Evolutionary conservation across 2,888 invertebrate species (phyloP).

Genomic region (Eupithecia centaureata): DNA sequence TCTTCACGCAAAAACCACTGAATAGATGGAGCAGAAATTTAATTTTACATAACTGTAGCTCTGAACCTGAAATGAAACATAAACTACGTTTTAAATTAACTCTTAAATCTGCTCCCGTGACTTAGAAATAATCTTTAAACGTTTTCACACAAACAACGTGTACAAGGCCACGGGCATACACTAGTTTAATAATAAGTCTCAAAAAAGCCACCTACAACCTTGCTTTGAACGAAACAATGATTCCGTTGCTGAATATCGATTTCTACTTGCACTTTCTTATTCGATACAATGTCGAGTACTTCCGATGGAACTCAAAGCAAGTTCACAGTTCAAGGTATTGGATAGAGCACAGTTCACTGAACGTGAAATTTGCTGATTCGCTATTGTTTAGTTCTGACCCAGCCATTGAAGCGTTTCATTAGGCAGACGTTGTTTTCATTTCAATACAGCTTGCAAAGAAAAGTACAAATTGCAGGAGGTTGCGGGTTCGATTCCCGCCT

Average conservation of each 20-base stretch:
- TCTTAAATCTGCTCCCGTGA: too few species aligned
- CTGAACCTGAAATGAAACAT: too few species aligned
- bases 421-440: background rate
- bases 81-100: too few species aligned
- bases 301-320: constrained; percentile 27
- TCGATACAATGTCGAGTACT: background rate
- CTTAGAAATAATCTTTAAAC: too few species aligned
- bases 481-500: too few species aligned
- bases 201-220: background rate
- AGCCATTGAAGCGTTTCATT: background rate
- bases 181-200: too few species aligned
- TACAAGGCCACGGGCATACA: too few species aligned
- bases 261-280: constrained; percentile 5
- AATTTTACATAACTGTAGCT: too few species aligned
- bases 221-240: background rate
- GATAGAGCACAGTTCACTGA: constrained; percentile 31
- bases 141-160: too few species aligned
- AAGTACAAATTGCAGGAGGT: too few species aligned
- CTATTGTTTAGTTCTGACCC: constrained; percentile 39
- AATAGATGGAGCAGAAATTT: too few species aligned
- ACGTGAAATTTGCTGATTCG: constrained; percentile 43
- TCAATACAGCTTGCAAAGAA: background rate
- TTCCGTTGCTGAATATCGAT: constrained; percentile 1
- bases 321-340: constrained; percentile 37
- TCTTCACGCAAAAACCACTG: too few species aligned